These are phyloP conservation scores for Rhadinocentrus ornatus DNA, from an alignment of 2,797 vertebrate species.

Conservation along the genomic window DNA sequence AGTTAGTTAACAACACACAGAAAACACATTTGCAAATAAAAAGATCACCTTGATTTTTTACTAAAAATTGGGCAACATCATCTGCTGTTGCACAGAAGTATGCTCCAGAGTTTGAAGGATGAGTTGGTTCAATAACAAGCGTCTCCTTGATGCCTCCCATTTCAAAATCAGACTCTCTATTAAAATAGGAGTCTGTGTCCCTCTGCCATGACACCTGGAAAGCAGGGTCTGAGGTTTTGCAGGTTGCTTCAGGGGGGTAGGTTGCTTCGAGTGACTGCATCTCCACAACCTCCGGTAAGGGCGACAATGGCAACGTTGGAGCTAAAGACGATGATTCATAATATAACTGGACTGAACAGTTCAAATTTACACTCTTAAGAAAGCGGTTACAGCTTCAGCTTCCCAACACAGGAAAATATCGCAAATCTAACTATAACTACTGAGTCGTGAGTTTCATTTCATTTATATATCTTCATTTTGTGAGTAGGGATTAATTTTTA, in stretches of 20 bases:
- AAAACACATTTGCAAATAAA: conserved; percentile 62
- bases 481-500: conserved; percentile 54
- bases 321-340: conserved; percentile 82
- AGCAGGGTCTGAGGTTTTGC: conserved; percentile 82
- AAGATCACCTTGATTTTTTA: conserved; percentile 89
- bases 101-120: conserved; percentile 84
- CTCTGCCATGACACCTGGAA: conserved; percentile 81
- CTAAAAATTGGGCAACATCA: conserved; percentile 89
- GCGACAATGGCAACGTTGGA: conserved; percentile 73
- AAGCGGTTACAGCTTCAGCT: conserved; percentile 47
- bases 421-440: conserved; percentile 62
- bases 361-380: conserved; percentile 59
- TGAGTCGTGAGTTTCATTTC: conserved; percentile 55
- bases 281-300: conserved; percentile 72
- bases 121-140: conserved; percentile 86
- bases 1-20: conserved; percentile 64
- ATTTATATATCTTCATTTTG: conserved; percentile 33
- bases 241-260: conserved; percentile 76
- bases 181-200: conserved; percentile 80
- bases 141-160: conserved; percentile 73
- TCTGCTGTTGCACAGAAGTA: conserved; percentile 89
- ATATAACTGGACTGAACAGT: conserved; percentile 73
- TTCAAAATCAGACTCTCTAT: conserved; percentile 75
- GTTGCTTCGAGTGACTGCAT: conserved; percentile 70
- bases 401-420: conserved; percentile 49